These are phyloP conservation scores for Ctenosaura bakeri DNA, from an alignment of 2,797 vertebrate genomes.

Conservation along the genomic window DNA sequence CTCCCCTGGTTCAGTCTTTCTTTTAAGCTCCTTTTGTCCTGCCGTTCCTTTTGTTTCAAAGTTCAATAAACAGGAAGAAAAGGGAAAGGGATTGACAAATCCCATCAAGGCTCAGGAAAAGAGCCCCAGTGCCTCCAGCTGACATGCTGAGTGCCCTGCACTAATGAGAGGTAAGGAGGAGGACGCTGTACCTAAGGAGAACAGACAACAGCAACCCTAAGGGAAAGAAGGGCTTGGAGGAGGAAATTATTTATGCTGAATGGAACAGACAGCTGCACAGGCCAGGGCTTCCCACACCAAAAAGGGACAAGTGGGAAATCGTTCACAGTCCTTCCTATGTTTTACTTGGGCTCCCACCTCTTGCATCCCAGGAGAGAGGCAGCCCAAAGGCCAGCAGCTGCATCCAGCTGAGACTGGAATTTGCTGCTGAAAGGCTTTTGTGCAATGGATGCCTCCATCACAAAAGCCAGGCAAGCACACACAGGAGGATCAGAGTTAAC, in stretches of 20 bases:
- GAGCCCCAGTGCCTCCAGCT: constrained; percentile 69
- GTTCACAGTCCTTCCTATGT: background rate
- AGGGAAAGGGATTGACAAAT: constrained; percentile 78
- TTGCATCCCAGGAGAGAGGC: constrained; percentile 28
- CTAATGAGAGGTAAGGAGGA: constrained; percentile 71
- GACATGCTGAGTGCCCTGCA: constrained; percentile 59
- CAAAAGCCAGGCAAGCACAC: constrained; percentile 22
- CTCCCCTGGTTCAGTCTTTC: constrained; percentile 52
- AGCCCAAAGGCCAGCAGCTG: background rate
- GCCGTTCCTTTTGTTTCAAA: constrained; percentile 76
- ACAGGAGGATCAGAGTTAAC: constrained; percentile 21
- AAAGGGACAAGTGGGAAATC: constrained; percentile 21
- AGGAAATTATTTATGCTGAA: constrained; percentile 26
- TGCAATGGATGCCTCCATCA: constrained; percentile 11
- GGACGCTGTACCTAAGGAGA: constrained; percentile 22
- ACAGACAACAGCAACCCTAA: constrained; percentile 56
- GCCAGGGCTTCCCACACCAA: background rate
- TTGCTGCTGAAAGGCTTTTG: constrained; percentile 42
- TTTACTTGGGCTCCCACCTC: constrained; percentile 8
- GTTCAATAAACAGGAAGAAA: constrained; percentile 77
- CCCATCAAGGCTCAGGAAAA: constrained; percentile 71
- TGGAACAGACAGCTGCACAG: constrained; percentile 15
- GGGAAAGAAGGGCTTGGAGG: constrained; percentile 39
- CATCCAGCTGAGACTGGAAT: constrained; percentile 38
- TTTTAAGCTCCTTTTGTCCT: constrained; percentile 68